Evolutionary conservation across 2,888 invertebrate species (phyloP).

Genomic region (Andrena fulva): DNA sequence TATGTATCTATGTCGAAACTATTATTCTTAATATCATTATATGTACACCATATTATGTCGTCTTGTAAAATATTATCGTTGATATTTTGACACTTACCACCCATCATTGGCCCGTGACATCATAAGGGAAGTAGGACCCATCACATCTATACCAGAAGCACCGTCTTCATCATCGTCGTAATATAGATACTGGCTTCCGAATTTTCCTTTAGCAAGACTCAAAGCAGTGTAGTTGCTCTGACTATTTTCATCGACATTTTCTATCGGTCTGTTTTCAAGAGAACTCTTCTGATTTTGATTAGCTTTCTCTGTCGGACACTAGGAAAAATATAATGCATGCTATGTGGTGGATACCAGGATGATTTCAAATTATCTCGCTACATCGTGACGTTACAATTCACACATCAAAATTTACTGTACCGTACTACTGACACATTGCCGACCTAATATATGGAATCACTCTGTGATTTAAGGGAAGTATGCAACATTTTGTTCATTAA

Average conservation of each 20-base stretch:
- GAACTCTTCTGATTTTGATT: conserved; percentile 7
- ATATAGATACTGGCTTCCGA: conserved; percentile 87
- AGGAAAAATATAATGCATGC: neutral
- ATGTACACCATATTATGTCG: neutral
- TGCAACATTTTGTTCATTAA: neutral
- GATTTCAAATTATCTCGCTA: too few species aligned
- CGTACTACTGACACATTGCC: too few species aligned
- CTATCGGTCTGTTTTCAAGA: conserved; percentile 59
- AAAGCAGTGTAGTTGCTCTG: conserved; percentile 15
- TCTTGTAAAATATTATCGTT: neutral
- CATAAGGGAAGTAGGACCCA: conserved; percentile 89
- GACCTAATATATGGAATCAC: too few species aligned
- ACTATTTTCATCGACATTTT: conserved; percentile 63
- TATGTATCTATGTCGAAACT: too few species aligned
- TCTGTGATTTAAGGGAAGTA: too few species aligned
- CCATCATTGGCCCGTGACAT: conserved; percentile 88
- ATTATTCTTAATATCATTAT: too few species aligned
- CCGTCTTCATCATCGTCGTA: conserved; percentile 88
- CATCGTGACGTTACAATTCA: too few species aligned
- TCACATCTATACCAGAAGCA: conserved; percentile 88
- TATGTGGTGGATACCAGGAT: too few species aligned
- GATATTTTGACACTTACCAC: conserved; percentile 83
- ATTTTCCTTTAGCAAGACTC: conserved; percentile 67
- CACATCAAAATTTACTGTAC: too few species aligned
- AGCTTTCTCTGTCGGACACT: neutral